phyloP scores from a whole-genome alignment of 2,113 vertebrate species.

The Salvator merianae region DNA sequence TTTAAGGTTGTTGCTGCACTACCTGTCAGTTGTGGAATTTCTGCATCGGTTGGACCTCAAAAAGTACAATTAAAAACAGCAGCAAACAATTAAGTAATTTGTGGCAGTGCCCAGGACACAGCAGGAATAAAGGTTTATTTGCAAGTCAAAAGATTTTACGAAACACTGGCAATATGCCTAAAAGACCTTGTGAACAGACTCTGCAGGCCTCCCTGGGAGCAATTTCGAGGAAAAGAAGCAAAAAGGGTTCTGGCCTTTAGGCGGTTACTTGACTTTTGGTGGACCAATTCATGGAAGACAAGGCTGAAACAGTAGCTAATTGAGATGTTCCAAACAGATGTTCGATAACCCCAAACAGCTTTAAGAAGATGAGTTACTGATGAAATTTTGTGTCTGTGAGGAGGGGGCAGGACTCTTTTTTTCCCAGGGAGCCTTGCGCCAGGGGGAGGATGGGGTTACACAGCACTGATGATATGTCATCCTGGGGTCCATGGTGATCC shows the following conservation, averaged over 20 bases:
- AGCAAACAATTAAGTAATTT: not conserved
- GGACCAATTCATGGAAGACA: no score
- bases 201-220: not conserved
- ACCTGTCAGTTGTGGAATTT: no score
- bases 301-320: no score
- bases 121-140: not conserved
- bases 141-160: not conserved
- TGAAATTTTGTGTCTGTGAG: no score
- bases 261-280: not conserved
- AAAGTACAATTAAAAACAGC: not conserved
- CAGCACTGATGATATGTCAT: no score
- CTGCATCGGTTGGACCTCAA: not conserved
- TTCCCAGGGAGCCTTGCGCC: no score
- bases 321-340: no score
- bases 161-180: not conserved
- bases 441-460: no score
- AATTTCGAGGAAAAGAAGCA: not conserved
- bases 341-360: no score
- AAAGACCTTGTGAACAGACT: not conserved
- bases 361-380: no score
- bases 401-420: no score
- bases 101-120: not conserved
- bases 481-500: no score
- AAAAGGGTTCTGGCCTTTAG: not conserved
- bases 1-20: not conserved